These are phyloP conservation scores for Catostomus latipinnis DNA, from an alignment of 2,797 vertebrate genomes.

Conservation along the genomic window DNA sequence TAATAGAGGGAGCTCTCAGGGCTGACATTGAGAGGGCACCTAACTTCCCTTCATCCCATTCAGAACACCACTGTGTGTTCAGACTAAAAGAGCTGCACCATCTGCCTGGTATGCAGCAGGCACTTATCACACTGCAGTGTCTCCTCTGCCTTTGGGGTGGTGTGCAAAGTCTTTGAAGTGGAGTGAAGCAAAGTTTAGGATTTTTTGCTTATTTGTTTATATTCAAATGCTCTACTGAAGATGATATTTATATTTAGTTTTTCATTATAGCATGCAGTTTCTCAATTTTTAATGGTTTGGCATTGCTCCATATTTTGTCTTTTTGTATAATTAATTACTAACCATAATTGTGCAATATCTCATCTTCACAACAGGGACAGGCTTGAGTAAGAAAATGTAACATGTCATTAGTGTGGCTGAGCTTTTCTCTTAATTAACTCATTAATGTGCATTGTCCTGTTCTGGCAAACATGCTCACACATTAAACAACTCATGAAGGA, in stretches of 20 bases:
- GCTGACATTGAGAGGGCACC: constrained; percentile 59
- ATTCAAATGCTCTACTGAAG: constrained; percentile 28
- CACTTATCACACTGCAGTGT: constrained; percentile 42
- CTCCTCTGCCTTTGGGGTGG: constrained; percentile 22
- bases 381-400: constrained; percentile 12
- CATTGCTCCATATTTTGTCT: background rate
- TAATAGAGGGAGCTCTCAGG: constrained; percentile 54
- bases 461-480: constrained; percentile 14
- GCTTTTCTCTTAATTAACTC: constrained; percentile 7
- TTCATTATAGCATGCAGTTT: background rate
- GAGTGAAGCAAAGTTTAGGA: constrained; percentile 20
- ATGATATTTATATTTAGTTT: constrained; percentile 18
- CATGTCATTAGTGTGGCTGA: constrained; percentile 3
- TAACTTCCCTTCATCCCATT: constrained; percentile 35
- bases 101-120: constrained; percentile 58
- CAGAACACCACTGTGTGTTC: constrained; percentile 57
- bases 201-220: constrained; percentile 13
- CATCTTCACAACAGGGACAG: constrained; percentile 30
- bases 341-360: background rate
- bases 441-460: constrained; percentile 24
- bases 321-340: constrained; percentile 15
- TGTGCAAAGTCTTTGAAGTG: constrained; percentile 35
- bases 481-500: constrained; percentile 46
- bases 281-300: constrained; percentile 19
- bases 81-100: constrained; percentile 57